phyloP scores from a whole-genome alignment of 1,140 invertebrate genomes.

The Dreissena rostriformis region DNA sequence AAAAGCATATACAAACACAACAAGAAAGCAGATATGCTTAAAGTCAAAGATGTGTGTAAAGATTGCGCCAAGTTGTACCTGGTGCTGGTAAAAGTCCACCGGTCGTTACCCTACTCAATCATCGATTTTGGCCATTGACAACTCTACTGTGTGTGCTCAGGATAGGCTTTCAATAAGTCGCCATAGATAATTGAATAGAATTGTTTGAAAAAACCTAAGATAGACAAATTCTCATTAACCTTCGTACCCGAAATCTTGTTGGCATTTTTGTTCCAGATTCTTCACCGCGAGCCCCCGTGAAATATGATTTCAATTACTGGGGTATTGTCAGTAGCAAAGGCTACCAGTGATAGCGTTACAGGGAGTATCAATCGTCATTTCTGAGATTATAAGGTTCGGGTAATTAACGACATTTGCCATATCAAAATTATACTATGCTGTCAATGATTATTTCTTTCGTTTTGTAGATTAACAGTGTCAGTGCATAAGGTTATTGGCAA shows the following conservation, averaged over 20 bases:
- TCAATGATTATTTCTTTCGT: too few relatives aligned
- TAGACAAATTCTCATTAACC: conserved; percentile 44
- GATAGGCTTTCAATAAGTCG: conserved; percentile 52
- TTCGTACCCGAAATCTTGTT: too few relatives aligned
- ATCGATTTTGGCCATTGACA: background rate
- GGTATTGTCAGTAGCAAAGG: background rate
- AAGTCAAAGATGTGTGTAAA: too few relatives aligned
- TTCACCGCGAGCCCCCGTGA: background rate
- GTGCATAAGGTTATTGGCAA: too few relatives aligned
- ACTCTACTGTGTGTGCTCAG: conserved; percentile 7
- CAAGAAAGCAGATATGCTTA: too few relatives aligned
- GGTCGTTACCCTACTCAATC: background rate
- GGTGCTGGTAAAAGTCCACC: too few relatives aligned
- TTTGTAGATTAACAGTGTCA: too few relatives aligned
- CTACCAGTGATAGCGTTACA: background rate
- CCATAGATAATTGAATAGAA: conserved; percentile 46
- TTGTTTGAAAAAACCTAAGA: conserved; percentile 30
- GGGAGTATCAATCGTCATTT: conserved; percentile 51
- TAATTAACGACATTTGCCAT: background rate
- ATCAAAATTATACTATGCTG: too few relatives aligned
- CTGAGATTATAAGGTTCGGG: conserved; percentile 1
- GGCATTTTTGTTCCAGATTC: background rate
- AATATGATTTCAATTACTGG: conserved; percentile 2
- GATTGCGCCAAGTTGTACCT: too few relatives aligned
- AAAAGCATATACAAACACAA: too few relatives aligned